Base-by-base conservation (phyloP, 2,888 invertebrate genomes). In the Mythimna loreyi region DNA sequence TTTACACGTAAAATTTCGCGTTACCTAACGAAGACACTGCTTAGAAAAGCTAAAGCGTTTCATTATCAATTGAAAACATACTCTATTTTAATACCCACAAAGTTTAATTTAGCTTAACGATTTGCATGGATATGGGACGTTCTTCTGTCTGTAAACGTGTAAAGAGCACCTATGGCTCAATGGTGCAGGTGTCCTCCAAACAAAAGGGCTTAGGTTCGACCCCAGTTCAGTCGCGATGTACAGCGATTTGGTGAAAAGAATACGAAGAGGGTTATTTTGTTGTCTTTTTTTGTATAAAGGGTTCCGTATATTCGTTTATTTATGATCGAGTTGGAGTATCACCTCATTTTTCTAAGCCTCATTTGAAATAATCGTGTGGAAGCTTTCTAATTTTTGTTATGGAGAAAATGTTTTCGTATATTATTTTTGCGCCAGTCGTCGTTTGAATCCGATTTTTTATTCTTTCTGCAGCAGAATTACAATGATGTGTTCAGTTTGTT, bases 111-210 rank as follows among this genome's bases (percentile, higher is more conserved):
- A 0, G 1, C 0, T 3, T 74, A 21, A 3, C 0, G 0, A 33
- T 16, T 25, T 4, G 2, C 3, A 19, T 36, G 28, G 5, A 71
- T 49, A 65, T 92, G 86, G 0, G 81, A 64, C 85, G 45, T 89
- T 93, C 73, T 88, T 23, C 57, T 66, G 92, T 93, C 92, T 93
- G 83, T 86, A 60, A 75, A 64, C 81, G 82, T 72, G 80, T 89
- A 90, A 93, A 94, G 91, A 91, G 94, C 94, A 94, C 94, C 95
- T 93, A 93, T 87, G 84, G 90, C 89, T 91, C 88, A 88, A 93
- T 91, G 86, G 90, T 90, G 94, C 94, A 95, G 95, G 95, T 95
- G 95, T 95, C 88, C 89, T 82, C 75, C 83, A 85, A 92, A 95
- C 95, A 95, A 95, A 93, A 92, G 94, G 89, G 90, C 87, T 90